These are phyloP conservation scores for Proteles cristata DNA, from an alignment of 2,113 vertebrate species.

Conservation along the genomic window DNA sequence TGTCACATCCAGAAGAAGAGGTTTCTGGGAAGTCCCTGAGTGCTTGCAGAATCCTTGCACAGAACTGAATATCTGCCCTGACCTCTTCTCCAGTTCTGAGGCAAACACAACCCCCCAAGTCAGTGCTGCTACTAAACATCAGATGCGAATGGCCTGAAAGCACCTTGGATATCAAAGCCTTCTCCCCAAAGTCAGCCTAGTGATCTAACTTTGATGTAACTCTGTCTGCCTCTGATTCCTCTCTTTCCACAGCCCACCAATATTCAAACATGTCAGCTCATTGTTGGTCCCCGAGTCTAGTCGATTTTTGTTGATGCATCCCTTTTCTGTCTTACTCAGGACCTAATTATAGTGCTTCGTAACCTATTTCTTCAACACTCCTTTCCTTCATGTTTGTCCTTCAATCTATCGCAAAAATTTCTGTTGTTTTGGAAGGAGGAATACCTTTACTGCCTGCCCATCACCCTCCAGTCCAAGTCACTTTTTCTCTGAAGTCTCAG, in stretches of 20 bases:
- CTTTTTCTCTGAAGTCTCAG: neutral
- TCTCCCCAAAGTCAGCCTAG: neutral
- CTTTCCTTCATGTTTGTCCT: neutral
- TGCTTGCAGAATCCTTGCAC: neutral
- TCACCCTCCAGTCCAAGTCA: neutral
- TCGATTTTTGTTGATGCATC: neutral
- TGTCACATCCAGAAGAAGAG: neutral
- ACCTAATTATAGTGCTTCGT: neutral
- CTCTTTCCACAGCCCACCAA: neutral
- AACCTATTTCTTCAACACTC: neutral
- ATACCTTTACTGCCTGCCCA: neutral
- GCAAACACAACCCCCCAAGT: neutral
- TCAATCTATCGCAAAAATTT: neutral
- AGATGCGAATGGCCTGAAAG: neutral
- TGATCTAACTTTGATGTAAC: neutral
- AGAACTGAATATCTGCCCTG: neutral
- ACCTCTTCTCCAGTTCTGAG: neutral
- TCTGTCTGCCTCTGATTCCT: neutral
- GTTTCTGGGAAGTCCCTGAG: neutral
- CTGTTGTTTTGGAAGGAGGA: slow-evolving; percentile 2
- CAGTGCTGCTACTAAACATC: neutral
- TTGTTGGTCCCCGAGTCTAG: neutral
- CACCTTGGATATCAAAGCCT: neutral
- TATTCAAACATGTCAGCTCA: neutral
- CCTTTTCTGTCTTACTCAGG: neutral